Conservation (phyloP, 2,888 invertebrate species). For the Molorchus minor region DNA sequence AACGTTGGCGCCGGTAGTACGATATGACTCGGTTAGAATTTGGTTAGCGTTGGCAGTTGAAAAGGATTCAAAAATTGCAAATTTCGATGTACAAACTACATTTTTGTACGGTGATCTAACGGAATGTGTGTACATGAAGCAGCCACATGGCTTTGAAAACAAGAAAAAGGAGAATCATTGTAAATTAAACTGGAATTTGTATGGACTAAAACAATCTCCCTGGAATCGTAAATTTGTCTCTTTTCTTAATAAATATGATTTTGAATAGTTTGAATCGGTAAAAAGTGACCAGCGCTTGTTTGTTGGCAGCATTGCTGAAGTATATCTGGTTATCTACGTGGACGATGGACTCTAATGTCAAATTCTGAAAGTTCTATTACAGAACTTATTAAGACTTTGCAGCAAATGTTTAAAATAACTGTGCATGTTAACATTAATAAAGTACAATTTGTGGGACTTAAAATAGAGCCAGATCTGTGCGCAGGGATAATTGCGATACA, state of each 20-base stretch:
- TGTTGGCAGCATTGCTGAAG: not conserved
- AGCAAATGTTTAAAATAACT: not conserved
- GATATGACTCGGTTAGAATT: slow-evolving; percentile 2
- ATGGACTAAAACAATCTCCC: not conserved
- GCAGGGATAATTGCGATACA: no score
- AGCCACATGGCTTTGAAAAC: not conserved
- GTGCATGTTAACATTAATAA: not conserved
- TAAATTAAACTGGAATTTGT: no score
- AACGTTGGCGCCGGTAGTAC: slow-evolving; percentile 9
- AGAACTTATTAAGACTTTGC: not conserved
- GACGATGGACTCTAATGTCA: not conserved
- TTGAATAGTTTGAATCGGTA: not conserved
- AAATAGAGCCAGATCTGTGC: no score
- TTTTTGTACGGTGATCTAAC: no score
- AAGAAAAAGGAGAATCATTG: no score
- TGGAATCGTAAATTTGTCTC: not conserved
- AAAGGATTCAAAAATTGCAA: not conserved
- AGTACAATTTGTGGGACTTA: not conserved
- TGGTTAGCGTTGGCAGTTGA: not conserved
- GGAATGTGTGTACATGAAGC: not conserved
- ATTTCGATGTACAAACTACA: slow-evolving; percentile 1
- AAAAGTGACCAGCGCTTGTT: not conserved
- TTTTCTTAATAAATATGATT: not conserved
- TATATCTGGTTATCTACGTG: not conserved
- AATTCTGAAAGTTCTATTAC: not conserved